These are phyloP conservation scores for Monodelphis domestica DNA, from an alignment of 2,797 vertebrate genomes.

Conservation along the genomic window DNA sequence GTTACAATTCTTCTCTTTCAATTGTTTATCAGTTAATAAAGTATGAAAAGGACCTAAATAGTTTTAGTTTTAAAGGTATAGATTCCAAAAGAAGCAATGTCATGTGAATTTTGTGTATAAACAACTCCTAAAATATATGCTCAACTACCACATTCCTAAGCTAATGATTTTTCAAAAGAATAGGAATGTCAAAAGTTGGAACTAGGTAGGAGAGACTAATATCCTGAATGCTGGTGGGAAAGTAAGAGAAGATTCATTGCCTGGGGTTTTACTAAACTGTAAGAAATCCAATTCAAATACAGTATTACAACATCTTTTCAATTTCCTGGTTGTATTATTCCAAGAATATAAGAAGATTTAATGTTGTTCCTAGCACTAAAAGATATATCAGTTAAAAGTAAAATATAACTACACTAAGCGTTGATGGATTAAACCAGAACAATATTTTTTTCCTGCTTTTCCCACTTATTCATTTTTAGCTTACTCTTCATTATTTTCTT, in stretches of 20 bases:
- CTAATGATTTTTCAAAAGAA: not conserved
- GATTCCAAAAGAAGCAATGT: not conserved
- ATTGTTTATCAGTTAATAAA: not conserved
- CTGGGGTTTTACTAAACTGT: not conserved
- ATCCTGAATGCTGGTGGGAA: not conserved
- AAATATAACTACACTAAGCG: not conserved
- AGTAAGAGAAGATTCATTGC: not conserved
- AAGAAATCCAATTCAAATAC: not conserved
- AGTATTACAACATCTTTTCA: not conserved
- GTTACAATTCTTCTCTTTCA: not conserved
- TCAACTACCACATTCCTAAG: not conserved
- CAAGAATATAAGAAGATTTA: slow-evolving; percentile 25
- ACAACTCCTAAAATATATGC: not conserved
- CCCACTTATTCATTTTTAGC: not conserved
- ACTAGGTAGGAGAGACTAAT: not conserved
- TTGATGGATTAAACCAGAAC: not conserved
- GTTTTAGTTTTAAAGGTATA: not conserved
- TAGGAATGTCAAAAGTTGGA: not conserved
- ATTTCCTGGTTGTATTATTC: slow-evolving; percentile 14
- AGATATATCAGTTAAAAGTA: not conserved
- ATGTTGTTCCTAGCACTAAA: not conserved
- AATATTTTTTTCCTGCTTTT: not conserved
- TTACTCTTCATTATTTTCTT: not conserved
- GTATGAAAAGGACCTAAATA: not conserved
- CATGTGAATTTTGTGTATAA: not conserved